Percentiles rank a stretch among this genome's conserved stretches.
These are phyloP conservation scores for Furcula furcula DNA, from an alignment of 2,888 invertebrate species.

Conservation along the genomic window DNA sequence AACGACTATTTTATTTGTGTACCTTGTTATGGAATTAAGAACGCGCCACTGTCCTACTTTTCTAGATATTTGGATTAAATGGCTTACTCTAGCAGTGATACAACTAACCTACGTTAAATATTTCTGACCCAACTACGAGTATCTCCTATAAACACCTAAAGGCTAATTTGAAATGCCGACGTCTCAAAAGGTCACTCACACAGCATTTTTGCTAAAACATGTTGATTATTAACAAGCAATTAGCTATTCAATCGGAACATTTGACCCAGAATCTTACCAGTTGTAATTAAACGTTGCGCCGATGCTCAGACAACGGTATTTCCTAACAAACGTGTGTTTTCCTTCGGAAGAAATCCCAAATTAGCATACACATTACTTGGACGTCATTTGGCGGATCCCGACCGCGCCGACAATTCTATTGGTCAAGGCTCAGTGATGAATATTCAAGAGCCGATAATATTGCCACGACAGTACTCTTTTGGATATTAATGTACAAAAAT, in stretches of 20 bases:
- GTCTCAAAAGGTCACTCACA: background rate
- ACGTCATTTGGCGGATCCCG: slow-evolving; percentile 32
- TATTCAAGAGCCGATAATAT: slow-evolving; percentile 43
- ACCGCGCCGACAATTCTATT: slow-evolving; percentile 44
- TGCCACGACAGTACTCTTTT: slow-evolving; percentile 36
- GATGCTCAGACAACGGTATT: slow-evolving; percentile 30
- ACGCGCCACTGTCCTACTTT: background rate
- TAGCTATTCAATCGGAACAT: slow-evolving; percentile 13
- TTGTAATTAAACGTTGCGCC: slow-evolving; percentile 22
- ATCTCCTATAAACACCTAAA: too few relatives aligned
- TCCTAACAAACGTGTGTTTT: slow-evolving; percentile 28
- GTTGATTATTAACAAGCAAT: slow-evolving; percentile 23
- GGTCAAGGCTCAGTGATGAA: slow-evolving; percentile 59
- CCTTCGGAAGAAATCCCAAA: slow-evolving; percentile 48
- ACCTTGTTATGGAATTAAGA: background rate
- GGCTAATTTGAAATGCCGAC: background rate
- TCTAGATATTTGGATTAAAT: background rate
- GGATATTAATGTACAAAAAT: slow-evolving; percentile 33
- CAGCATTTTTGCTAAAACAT: slow-evolving; percentile 13
- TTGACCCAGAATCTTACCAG: slow-evolving; percentile 23
- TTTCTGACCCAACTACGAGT: background rate
- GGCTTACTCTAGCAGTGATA: background rate
- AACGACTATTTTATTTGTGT: too few relatives aligned
- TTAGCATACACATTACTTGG: slow-evolving; percentile 45
- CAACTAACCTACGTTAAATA: background rate